Evolutionary conservation across 1,140 invertebrate genomes (phyloP), one percentile per base, ranked within the genome.

Genomic region (Diabrotica virgifera): DNA sequence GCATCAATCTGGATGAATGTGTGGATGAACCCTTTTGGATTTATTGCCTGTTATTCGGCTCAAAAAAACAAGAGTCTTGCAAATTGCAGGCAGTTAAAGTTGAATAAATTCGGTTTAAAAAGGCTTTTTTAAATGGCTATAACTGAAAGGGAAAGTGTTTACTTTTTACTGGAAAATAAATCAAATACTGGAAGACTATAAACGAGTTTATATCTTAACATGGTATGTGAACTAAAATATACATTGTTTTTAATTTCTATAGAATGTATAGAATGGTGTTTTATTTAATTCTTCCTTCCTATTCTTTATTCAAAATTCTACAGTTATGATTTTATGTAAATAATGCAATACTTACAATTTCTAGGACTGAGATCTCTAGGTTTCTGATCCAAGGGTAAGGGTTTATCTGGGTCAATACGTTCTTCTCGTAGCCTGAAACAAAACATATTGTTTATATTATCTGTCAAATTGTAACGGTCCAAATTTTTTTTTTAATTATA

Each of bases 391-490:
- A 91, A 83, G 58, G 85, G 89, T 75, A 88, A 82, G 64, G 86
- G 87, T 81, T 90, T 85, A 76, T 92, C 90, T 70, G 87, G 86
- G 72, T 92, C 90, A 62, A 88, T 88, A 78, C 91, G 83, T 81
- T 93, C 92, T 77, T 93, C 92, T 72, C 90, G 85, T 80, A 93
- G 85, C 85, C 90, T 92, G 86, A 51, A 87, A 88, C 79, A 82
- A 82, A 72, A 74, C 56, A 24, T 24, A 24, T 24, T 4, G 24
- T 24, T 24, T 24, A 24, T 24, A 24, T 24, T 24, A 24, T 24
- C 24, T 24, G 24, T 24, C 1, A 24, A 24, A n/a, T n/a, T n/a
- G n/a, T n/a, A n/a, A n/a, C n/a, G n/a, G n/a, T n/a, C n/a, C n/a
- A n/a, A n/a, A n/a, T n/a, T n/a, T n/a, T n/a, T n/a, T n/a, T n/a